Evolutionary conservation across 2,888 invertebrate species (phyloP).

Genomic region (Malthinus flaveolus): DNA sequence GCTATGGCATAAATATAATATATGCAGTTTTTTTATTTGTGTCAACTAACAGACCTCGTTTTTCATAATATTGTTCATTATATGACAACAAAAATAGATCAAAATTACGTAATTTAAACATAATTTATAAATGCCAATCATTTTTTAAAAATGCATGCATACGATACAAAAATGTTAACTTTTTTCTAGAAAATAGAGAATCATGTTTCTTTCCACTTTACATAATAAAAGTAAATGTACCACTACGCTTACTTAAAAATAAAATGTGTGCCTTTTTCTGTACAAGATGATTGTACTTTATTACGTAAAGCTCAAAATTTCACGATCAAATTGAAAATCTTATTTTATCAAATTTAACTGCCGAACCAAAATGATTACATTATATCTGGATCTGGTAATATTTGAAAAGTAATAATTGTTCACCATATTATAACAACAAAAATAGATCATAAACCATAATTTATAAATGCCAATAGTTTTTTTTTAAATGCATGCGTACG

Average conservation of each 20-base stretch:
- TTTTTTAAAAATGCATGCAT: neutral
- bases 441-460: slow-evolving; percentile 16
- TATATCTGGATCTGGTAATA: slow-evolving; percentile 39
- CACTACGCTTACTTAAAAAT: too few relatives aligned
- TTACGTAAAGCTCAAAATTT: too few relatives aligned
- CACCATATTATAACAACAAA: slow-evolving; percentile 36
- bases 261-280: too few relatives aligned
- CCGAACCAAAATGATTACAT: too few relatives aligned
- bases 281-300: too few relatives aligned
- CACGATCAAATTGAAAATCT: too few relatives aligned
- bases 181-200: slow-evolving; percentile 23
- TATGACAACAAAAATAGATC: slow-evolving; percentile 31
- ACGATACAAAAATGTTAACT: too few relatives aligned
- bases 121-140: slow-evolving; percentile 18
- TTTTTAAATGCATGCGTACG: too few relatives aligned
- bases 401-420: slow-evolving; percentile 38
- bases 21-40: too few relatives aligned
- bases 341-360: too few relatives aligned
- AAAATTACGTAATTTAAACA: slow-evolving; percentile 33
- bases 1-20: too few relatives aligned
- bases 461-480: slow-evolving; percentile 16
- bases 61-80: slow-evolving; percentile 37
- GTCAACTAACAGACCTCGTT: too few relatives aligned
- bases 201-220: slow-evolving; percentile 11
- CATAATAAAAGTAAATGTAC: slow-evolving; percentile 21